These are phyloP conservation scores for Tragopan temminckii DNA, from an alignment of 2,797 vertebrate species.

Conservation along the genomic window DNA sequence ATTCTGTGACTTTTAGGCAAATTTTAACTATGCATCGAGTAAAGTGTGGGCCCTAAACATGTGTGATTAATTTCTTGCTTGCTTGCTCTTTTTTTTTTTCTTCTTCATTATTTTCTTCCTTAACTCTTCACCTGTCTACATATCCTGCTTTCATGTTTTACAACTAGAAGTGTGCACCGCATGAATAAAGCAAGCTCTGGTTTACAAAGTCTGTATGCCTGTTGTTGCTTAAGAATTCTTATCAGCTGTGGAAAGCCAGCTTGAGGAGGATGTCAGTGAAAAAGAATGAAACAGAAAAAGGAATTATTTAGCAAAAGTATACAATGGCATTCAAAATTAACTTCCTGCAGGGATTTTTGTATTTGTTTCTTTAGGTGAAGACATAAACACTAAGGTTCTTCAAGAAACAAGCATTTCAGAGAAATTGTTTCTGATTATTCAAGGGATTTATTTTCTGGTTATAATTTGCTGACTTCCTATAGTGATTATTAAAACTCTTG, in stretches of 20 bases:
- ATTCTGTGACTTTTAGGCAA: accelerated
- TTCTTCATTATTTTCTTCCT: background rate
- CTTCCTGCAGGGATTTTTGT: background rate
- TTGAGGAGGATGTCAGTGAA: background rate
- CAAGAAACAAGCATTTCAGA: background rate
- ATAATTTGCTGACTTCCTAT: background rate
- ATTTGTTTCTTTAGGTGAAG: background rate
- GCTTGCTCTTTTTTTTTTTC: background rate
- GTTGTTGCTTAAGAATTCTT: background rate
- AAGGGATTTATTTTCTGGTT: background rate
- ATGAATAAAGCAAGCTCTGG: background rate
- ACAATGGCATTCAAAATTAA: background rate
- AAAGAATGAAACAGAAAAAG: background rate
- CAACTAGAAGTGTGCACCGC: background rate
- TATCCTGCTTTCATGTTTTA: background rate
- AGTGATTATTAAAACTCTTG: background rate
- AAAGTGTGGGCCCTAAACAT: background rate
- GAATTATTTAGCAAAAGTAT: background rate
- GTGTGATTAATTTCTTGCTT: background rate
- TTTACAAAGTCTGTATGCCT: background rate
- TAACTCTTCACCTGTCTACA: background rate
- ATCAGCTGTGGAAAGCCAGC: background rate
- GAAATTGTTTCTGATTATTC: background rate
- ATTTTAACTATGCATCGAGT: background rate
- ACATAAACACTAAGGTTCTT: background rate